Evolutionary conservation across 2,797 vertebrate genomes (phyloP).

Genomic region (Philypnodon macrostomus): DNA sequence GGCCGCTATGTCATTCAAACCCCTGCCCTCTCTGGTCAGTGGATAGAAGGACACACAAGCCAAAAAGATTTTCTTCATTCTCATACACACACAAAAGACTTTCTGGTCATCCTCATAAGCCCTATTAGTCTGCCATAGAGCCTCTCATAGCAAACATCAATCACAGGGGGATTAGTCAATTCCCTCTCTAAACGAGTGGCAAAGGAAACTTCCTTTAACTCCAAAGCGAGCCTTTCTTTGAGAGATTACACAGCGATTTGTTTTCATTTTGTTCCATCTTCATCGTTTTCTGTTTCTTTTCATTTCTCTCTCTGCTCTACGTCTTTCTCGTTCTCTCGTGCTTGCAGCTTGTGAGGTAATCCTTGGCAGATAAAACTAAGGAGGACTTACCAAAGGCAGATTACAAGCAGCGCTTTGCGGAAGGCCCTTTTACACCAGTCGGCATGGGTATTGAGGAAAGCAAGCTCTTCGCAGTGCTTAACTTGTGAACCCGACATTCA

Average conservation of each 20-base stretch:
- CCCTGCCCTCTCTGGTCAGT: slow-evolving; percentile 53
- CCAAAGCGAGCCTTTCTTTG: slow-evolving; percentile 68
- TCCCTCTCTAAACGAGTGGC: slow-evolving; percentile 74
- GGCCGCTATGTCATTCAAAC: slow-evolving; percentile 76
- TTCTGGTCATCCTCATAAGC: slow-evolving; percentile 73
- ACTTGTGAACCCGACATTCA: slow-evolving; percentile 74
- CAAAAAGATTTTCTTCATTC: slow-evolving; percentile 65
- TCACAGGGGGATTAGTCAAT: slow-evolving; percentile 79
- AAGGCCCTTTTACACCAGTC: slow-evolving; percentile 74
- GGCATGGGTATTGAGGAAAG: slow-evolving; percentile 70
- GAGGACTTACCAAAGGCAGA: slow-evolving; percentile 82
- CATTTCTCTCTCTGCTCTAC: slow-evolving; percentile 64
- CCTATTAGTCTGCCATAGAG: slow-evolving; percentile 71
- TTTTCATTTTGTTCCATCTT: slow-evolving; percentile 78
- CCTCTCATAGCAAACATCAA: slow-evolving; percentile 76
- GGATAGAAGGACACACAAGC: slow-evolving; percentile 56
- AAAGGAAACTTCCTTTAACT: slow-evolving; percentile 77
- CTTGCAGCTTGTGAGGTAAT: slow-evolving; percentile 79
- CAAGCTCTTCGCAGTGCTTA: slow-evolving; percentile 76
- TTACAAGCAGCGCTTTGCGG: slow-evolving; percentile 78
- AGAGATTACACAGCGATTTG: slow-evolving; percentile 79
- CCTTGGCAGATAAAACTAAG: slow-evolving; percentile 82
- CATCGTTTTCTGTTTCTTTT: slow-evolving; percentile 71
- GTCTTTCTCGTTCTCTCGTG: slow-evolving; percentile 68
- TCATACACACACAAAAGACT: slow-evolving; percentile 62